Evolutionary conservation across 1,140 invertebrate genomes (phyloP).

Genomic region (Popillia japonica): DNA sequence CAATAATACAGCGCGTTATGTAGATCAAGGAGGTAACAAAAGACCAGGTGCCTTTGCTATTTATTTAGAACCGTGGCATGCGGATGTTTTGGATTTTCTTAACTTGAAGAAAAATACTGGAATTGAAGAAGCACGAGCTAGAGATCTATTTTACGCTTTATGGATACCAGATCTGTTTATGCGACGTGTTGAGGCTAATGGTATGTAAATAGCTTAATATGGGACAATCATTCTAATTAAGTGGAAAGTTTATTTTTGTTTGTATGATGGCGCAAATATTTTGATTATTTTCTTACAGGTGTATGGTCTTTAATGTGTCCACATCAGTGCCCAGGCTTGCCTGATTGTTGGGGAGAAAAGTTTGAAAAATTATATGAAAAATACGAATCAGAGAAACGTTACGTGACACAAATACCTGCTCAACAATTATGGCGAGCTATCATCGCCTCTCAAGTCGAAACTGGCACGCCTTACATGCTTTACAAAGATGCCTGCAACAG

Average conservation of each 20-base stretch:
- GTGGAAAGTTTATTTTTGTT: too few species aligned
- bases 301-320: slow-evolving; percentile 98
- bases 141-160: slow-evolving; percentile 97
- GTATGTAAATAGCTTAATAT: slow-evolving; percentile 55
- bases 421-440: slow-evolving; percentile 94
- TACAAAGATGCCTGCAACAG: slow-evolving; percentile 98
- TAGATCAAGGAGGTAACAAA: slow-evolving; percentile 98
- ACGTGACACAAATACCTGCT: slow-evolving; percentile 72
- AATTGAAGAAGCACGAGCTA: slow-evolving; percentile 90
- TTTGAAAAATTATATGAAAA: slow-evolving; percentile 90
- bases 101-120: slow-evolving; percentile 95
- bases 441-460: slow-evolving; percentile 96
- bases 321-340: slow-evolving; percentile 88
- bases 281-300: background rate
- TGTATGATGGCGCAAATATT: background rate
- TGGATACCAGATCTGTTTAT: slow-evolving; percentile 99
- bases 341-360: slow-evolving; percentile 93
- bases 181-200: slow-evolving; percentile 90
- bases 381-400: slow-evolving; percentile 83
- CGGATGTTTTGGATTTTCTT: slow-evolving; percentile 95
- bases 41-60: slow-evolving; percentile 99
- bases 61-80: slow-evolving; percentile 99
- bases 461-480: slow-evolving; percentile 97
- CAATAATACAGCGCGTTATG: slow-evolving; percentile 96
- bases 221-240: too few species aligned